These are phyloP conservation scores for Drosophila sp. DNA, from an alignment of 1,140 invertebrate species.

Conservation along the genomic window DNA sequence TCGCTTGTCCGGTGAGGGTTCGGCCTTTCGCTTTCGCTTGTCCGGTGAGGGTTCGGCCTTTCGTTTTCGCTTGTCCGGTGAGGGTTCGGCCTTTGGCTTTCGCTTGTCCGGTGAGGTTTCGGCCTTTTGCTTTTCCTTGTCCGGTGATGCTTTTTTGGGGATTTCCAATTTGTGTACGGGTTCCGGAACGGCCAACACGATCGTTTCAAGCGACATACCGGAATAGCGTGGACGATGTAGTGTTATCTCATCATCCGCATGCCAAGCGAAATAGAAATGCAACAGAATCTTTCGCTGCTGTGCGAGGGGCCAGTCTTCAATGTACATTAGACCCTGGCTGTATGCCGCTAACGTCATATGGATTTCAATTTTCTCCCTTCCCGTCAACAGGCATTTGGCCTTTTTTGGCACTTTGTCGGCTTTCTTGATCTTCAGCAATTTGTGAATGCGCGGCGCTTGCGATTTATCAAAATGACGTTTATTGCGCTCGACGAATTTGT, in stretches of 20 bases:
- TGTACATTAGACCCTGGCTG: background rate
- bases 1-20: too few species aligned
- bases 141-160: background rate
- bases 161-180: slow-evolving; percentile 10
- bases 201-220: background rate
- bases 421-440: slow-evolving; percentile 30
- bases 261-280: slow-evolving; percentile 27
- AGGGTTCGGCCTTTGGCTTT: slow-evolving; percentile 21
- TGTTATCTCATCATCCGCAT: background rate
- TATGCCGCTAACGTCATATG: slow-evolving; percentile 21
- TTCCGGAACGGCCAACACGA: slow-evolving; percentile 26
- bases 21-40: too few species aligned
- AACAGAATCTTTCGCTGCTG: slow-evolving; percentile 23
- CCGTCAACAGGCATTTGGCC: slow-evolving; percentile 38
- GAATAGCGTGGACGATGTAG: slow-evolving; percentile 2
- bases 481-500: slow-evolving; percentile 16
- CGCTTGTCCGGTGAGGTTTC: too few species aligned
- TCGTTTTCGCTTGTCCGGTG: background rate
- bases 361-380: slow-evolving; percentile 28
- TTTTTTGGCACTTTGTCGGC: slow-evolving; percentile 25
- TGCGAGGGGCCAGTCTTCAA: slow-evolving; percentile 19
- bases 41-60: too few species aligned
- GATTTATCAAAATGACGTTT: slow-evolving; percentile 36
- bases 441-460: slow-evolving; percentile 26
- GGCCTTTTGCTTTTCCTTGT: slow-evolving; percentile 4